Conservation (phyloP, 2,888 invertebrate species). For the Neocrepidodera transversa region DNA sequence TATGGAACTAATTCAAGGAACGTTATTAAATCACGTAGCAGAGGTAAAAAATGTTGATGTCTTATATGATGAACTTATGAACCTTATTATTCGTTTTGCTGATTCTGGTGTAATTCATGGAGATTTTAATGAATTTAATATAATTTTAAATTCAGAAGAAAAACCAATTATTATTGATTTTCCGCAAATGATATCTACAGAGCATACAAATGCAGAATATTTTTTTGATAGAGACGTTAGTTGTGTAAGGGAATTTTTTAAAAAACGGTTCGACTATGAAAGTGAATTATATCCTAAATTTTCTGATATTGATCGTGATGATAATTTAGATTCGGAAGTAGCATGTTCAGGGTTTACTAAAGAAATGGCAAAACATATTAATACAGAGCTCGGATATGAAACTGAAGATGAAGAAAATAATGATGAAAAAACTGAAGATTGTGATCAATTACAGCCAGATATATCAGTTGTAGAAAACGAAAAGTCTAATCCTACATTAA, state of each 20-base stretch:
- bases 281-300: constrained; percentile 82
- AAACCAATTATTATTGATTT: constrained; percentile 94
- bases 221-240: constrained; percentile 95
- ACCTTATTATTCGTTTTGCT: constrained; percentile 86
- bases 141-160: constrained; percentile 83
- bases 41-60: constrained; percentile 73
- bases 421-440: constrained; percentile 11
- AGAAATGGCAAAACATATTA: constrained; percentile 77
- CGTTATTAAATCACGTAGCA: constrained; percentile 74
- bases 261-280: constrained; percentile 77
- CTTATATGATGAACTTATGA: constrained; percentile 94
- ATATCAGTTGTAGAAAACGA: constrained; percentile 28
- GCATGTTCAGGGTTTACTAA: constrained; percentile 89
- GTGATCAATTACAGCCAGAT: too few relatives aligned
- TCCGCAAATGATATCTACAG: constrained; percentile 98
- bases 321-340: constrained; percentile 86
- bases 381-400: constrained; percentile 63
- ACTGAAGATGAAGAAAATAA: constrained; percentile 35
- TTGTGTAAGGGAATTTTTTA: constrained; percentile 91
- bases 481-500: constrained; percentile 32
- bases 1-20: constrained; percentile 90
- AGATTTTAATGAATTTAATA: constrained; percentile 99
- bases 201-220: constrained; percentile 90
- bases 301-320: constrained; percentile 77
- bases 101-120: constrained; percentile 97